phyloP scores from a whole-genome alignment of 1,140 invertebrate species.

The Lepidurus arcticus region DNA sequence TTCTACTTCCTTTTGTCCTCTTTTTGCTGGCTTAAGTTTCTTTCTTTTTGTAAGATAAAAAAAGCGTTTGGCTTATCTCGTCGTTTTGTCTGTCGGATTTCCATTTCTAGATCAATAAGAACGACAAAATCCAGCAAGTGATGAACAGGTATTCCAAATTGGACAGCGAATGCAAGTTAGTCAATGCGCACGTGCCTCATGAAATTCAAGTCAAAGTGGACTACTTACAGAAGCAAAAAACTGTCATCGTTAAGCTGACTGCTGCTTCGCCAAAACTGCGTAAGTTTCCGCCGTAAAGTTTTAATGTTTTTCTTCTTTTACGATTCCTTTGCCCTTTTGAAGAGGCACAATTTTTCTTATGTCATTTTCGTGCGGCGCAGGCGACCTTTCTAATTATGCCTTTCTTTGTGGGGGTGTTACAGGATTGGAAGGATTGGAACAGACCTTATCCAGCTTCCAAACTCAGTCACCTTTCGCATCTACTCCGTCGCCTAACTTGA shows the following conservation, averaged over 20 bases:
- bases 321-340: not conserved
- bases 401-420: not conserved
- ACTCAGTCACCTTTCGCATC: slow-evolving; percentile 2
- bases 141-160: not conserved
- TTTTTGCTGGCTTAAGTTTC: not conserved
- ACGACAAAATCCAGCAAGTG: slow-evolving; percentile 1
- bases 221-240: not conserved
- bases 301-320: not conserved
- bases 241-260: not conserved
- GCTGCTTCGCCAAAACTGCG: not conserved
- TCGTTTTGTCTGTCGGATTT: not conserved
- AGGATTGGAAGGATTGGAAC: slow-evolving; percentile 11
- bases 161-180: slow-evolving; percentile 4
- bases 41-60: not conserved
- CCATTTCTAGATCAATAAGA: not conserved
- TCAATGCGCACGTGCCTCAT: not conserved
- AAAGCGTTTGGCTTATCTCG: not conserved
- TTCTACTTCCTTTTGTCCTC: not conserved
- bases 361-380: too few species aligned
- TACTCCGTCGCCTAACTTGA: slow-evolving; percentile 7
- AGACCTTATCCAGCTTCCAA: slow-evolving; percentile 10
- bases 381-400: too few species aligned
- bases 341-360: not conserved
- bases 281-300: not conserved
- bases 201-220: not conserved